phyloP scores from a whole-genome alignment of 2,113 vertebrate species.

The Siniperca chuatsi region DNA sequence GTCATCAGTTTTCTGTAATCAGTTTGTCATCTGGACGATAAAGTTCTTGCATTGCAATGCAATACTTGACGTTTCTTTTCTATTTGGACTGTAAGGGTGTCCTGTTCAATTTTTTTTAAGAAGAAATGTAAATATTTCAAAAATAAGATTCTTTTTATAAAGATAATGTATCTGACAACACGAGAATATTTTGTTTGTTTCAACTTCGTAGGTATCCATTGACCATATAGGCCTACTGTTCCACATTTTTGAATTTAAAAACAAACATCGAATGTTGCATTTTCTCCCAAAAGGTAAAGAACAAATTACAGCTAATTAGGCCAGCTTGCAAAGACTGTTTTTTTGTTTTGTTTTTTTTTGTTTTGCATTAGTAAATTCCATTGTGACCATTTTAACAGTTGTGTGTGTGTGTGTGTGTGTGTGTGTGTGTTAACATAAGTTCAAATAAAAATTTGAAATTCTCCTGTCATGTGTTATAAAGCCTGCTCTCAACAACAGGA shows the following conservation, averaged over 20 bases:
- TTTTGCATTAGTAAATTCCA: conserved; percentile 41
- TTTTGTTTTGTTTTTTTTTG: too few species aligned
- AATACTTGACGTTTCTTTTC: conserved; percentile 73
- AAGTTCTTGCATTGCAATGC: conserved; percentile 64
- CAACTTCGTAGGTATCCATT: conserved; percentile 35
- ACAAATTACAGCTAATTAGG: conserved; percentile 23
- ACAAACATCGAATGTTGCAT: conserved; percentile 32
- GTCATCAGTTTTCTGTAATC: conserved; percentile 72
- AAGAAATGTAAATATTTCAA: conserved; percentile 75
- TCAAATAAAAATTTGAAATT: conserved; percentile 72
- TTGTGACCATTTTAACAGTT: conserved; percentile 73
- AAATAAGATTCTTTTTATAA: conserved; percentile 68
- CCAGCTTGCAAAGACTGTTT: conserved; percentile 36
- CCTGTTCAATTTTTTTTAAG: conserved; percentile 54
- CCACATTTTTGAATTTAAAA: conserved; percentile 34
- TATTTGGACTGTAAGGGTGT: conserved; percentile 65
- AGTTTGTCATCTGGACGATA: conserved; percentile 63
- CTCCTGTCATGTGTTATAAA: conserved; percentile 56
- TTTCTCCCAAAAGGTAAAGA: neutral
- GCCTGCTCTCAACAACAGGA: conserved; percentile 32
- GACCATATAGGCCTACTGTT: conserved; percentile 20
- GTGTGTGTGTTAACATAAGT: conserved; percentile 71
- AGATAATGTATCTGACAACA: conserved; percentile 67
- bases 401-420: conserved; percentile 45
- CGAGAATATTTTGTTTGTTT: conserved; percentile 56